Conservation (phyloP, 2,797 vertebrate species). For the Denticeps clupeoides region DNA sequence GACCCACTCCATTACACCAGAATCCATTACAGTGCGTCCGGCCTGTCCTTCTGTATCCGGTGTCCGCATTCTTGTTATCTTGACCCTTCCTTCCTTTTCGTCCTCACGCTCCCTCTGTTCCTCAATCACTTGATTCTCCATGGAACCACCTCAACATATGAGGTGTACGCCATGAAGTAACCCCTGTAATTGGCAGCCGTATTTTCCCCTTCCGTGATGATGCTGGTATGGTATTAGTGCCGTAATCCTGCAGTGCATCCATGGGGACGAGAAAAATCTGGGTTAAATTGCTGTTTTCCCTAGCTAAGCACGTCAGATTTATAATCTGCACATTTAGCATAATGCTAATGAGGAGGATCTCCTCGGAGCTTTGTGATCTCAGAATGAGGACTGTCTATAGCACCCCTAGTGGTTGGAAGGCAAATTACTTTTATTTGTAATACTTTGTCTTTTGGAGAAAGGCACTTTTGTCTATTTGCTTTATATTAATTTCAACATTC, state of each 20-base stretch:
- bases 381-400: too few relatives aligned
- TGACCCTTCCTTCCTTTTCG: slow-evolving; percentile 21
- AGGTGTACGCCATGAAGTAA: slow-evolving; percentile 74
- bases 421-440: slow-evolving; percentile 33
- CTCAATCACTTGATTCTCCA: slow-evolving; percentile 33
- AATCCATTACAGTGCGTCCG: too few relatives aligned
- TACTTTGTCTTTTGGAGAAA: too few relatives aligned
- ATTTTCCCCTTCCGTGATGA: slow-evolving; percentile 45
- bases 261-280: too few relatives aligned
- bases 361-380: slow-evolving; percentile 7
- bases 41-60: too few relatives aligned
- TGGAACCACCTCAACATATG: slow-evolving; percentile 59
- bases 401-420: slow-evolving; percentile 31
- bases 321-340: slow-evolving; percentile 37
- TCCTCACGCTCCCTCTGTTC: slow-evolving; percentile 29
- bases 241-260: slow-evolving; percentile 39
- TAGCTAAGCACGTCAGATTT: slow-evolving; percentile 36
- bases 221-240: slow-evolving; percentile 58
- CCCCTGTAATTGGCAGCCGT: slow-evolving; percentile 60
- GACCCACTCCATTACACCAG: too few relatives aligned
- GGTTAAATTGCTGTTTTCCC: slow-evolving; percentile 40
- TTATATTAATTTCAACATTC: slow-evolving; percentile 48
- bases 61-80: too few relatives aligned
- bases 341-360: slow-evolving; percentile 25
- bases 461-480: slow-evolving; percentile 41